A percentile compares a stretch with the other conserved stretches of the same genome.
Evolutionary conservation across 35 echinoderm and acorn worm genomes (phyloP).

Genomic region (Apostichopus californicus): DNA sequence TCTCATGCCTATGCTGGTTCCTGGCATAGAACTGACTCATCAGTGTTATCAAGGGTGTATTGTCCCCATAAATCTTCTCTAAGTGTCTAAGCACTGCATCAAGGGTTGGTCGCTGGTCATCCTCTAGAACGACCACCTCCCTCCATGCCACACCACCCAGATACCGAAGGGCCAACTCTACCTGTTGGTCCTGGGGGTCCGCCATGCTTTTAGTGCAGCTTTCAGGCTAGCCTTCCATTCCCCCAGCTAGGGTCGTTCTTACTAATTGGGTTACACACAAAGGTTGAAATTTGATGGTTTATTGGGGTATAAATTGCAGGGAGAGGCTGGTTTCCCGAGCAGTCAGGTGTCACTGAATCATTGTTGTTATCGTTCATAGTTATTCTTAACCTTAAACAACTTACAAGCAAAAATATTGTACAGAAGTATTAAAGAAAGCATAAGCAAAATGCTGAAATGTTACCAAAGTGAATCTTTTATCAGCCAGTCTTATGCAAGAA

Average conservation of each 20-base stretch:
- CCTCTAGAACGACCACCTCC: background rate
- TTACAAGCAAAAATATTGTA: too few species aligned
- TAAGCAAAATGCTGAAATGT: too few species aligned
- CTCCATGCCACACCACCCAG: constrained; percentile 4
- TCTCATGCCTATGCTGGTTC: background rate
- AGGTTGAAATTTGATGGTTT: background rate
- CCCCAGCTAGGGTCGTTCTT: constrained; percentile 10
- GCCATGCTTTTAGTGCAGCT: constrained; percentile 12
- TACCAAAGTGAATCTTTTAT: too few species aligned
- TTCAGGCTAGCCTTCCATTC: constrained; percentile 20
- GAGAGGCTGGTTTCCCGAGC: background rate
- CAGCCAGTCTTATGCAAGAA: too few species aligned
- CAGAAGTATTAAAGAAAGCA: too few species aligned
- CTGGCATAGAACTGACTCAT: constrained; percentile 18
- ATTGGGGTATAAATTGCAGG: background rate
- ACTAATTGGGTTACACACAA: constrained; percentile 16
- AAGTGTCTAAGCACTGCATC: background rate
- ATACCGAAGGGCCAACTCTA: constrained; percentile 35
- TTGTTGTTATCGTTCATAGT: background rate
- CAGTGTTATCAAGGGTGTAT: background rate
- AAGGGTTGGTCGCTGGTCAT: background rate
- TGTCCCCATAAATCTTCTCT: background rate
- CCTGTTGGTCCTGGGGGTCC: constrained; percentile 18
- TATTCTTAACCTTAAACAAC: too few species aligned
- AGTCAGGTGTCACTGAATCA: background rate